A percentile compares a stretch with the other conserved stretches of the same genome.
These are phyloP conservation scores for Tenebrio molitor DNA, from an alignment of 1,140 invertebrate genomes.

Conservation along the genomic window DNA sequence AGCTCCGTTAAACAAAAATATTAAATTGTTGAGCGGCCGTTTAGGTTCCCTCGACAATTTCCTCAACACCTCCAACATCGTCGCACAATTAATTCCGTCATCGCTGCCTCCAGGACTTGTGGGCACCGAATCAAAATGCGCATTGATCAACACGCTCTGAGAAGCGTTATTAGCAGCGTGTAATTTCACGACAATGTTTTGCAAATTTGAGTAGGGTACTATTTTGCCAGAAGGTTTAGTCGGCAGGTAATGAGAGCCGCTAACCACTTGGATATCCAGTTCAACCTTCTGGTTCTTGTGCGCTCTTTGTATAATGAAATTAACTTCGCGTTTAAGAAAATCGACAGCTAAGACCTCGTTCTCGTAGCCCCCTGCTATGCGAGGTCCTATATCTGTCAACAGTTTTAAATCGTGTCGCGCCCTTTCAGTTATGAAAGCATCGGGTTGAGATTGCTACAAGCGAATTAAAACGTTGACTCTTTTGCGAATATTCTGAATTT, in stretches of 20 bases:
- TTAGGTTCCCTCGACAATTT: conserved; percentile 71
- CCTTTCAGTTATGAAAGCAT: conserved; percentile 68
- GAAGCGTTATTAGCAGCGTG: conserved; percentile 68
- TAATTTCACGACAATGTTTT: conserved; percentile 79
- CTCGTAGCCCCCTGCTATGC: conserved; percentile 73
- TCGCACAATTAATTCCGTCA: conserved; percentile 81
- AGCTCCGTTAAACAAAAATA: conserved; percentile 87
- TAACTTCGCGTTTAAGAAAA: conserved; percentile 69
- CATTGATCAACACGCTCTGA: conserved; percentile 81
- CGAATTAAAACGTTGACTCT: conserved; percentile 19
- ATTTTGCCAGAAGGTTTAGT: conserved; percentile 60
- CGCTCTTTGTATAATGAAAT: conserved; percentile 68
- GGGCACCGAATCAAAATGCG: conserved; percentile 84
- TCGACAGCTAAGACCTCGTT: conserved; percentile 76
- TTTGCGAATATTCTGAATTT: background rate
- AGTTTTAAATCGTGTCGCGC: conserved; percentile 67
- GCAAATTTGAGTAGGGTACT: conserved; percentile 70
- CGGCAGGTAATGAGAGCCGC: background rate
- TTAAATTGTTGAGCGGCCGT: conserved; percentile 71
- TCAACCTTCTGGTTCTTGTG: conserved; percentile 68
- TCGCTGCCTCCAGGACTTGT: conserved; percentile 78
- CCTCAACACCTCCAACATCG: conserved; percentile 79
- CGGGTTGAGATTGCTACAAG: conserved; percentile 53
- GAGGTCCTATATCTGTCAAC: conserved; percentile 68
- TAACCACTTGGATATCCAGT: conserved; percentile 70